Evolutionary conservation across 2,113 vertebrate species (phyloP).

Genomic region (Cichladusa arquata): DNA sequence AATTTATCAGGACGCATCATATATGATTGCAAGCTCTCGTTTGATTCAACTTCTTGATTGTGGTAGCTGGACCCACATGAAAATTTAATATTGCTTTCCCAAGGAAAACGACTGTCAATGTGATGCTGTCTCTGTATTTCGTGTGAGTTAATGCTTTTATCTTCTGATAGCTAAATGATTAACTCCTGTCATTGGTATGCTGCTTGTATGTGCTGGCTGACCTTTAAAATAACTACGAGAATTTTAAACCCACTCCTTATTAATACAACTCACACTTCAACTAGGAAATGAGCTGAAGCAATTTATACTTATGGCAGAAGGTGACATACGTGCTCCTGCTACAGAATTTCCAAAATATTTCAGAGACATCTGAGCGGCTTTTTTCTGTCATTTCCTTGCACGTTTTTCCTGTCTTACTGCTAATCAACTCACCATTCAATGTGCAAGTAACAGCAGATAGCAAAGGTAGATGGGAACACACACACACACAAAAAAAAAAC

Average conservation of each 20-base stretch:
- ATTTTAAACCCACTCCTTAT: constrained; percentile 1
- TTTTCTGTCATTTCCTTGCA: background rate
- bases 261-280: constrained; percentile 1
- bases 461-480: background rate
- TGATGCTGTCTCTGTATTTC: background rate
- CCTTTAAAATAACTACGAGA: background rate
- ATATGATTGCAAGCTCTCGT: background rate
- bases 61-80: fast-evolving
- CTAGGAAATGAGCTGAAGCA: background rate
- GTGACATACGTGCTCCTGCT: background rate
- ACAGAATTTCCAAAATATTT: constrained; percentile 28
- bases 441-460: background rate
- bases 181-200: background rate
- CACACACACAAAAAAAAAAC: fast-evolving
- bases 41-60: background rate
- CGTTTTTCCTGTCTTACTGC: background rate
- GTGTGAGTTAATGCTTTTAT: background rate
- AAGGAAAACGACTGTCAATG: background rate
- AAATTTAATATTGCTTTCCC: background rate
- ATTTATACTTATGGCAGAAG: background rate
- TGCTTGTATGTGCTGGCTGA: background rate
- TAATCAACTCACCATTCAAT: background rate
- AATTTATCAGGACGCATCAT: background rate
- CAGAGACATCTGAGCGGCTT: background rate
- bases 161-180: background rate